A percentile compares a stretch with the other conserved stretches of the same genome.
These are phyloP conservation scores for Lepus townsendii DNA, from an alignment of 2,797 vertebrate genomes.

Conservation along the genomic window DNA sequence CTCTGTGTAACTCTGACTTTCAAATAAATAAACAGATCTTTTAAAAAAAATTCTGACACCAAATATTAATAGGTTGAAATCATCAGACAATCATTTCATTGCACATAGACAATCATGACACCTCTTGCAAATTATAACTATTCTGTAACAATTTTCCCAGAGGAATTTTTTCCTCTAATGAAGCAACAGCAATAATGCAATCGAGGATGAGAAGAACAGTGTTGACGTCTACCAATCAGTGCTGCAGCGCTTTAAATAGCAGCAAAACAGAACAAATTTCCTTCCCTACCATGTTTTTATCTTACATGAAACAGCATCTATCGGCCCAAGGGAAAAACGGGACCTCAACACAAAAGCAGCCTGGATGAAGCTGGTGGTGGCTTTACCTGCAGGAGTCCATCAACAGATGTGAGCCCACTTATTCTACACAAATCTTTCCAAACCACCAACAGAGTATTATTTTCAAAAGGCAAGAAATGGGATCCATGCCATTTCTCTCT, in stretches of 20 bases:
- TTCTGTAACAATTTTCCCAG: conserved; percentile 47
- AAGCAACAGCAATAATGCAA: conserved; percentile 63
- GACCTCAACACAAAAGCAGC: conserved; percentile 62
- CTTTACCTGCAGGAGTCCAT: conserved; percentile 71
- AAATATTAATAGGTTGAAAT: conserved; percentile 53
- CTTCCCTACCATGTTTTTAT: conserved; percentile 63
- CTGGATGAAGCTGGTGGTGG: conserved; percentile 30
- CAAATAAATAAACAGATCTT: no score
- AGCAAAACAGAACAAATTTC: conserved; percentile 68
- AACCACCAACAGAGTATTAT: conserved; percentile 73
- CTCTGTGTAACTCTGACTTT: no score
- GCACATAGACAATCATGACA: conserved; percentile 59
- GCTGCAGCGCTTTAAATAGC: conserved; percentile 61
- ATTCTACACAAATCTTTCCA: conserved; percentile 62
- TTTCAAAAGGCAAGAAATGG: conserved; percentile 74
- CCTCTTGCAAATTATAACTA: conserved; percentile 50
- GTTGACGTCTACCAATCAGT: conserved; percentile 43
- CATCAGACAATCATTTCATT: conserved; percentile 52
- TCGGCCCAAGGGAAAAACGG: conserved; percentile 45
- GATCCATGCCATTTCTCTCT: conserved; percentile 74
- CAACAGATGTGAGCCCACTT: conserved; percentile 63
- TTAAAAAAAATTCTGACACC: not conserved
- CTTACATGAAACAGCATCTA: conserved; percentile 61
- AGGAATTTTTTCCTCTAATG: conserved; percentile 37
- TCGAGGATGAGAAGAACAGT: conserved; percentile 45